Conservation (phyloP, 2,797 vertebrate genomes). For the Takifugu ocellatus region DNA sequence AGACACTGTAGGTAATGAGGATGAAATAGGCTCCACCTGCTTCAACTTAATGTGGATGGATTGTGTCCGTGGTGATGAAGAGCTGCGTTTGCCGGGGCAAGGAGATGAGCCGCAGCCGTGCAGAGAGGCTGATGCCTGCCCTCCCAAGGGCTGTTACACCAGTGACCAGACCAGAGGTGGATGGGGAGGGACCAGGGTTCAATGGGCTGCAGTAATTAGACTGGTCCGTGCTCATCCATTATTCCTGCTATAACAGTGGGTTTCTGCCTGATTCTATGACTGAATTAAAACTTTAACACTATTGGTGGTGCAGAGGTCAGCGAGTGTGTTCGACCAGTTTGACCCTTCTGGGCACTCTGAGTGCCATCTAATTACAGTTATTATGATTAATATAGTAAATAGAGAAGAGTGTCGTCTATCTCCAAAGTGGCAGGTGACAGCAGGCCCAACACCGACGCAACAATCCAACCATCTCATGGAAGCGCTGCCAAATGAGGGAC, state of each 20-base stretch:
- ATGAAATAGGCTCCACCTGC: constrained; percentile 55
- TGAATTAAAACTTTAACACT: too few species aligned
- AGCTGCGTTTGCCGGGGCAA: constrained; percentile 43
- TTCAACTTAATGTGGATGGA: constrained; percentile 66
- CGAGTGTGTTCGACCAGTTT: too few species aligned
- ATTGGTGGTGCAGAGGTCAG: too few species aligned
- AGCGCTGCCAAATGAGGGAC: too few species aligned
- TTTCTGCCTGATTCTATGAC: not conserved
- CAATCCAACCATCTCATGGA: too few species aligned
- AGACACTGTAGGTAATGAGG: constrained; percentile 44
- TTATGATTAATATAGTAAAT: not conserved
- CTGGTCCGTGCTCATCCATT: constrained; percentile 54
- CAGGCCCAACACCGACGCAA: too few species aligned
- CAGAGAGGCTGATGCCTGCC: constrained; percentile 37
- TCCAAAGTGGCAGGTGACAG: too few species aligned
- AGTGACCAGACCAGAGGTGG: constrained; percentile 42
- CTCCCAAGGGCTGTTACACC: constrained; percentile 43
- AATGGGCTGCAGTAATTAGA: constrained; percentile 60
- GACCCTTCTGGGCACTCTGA: not conserved
- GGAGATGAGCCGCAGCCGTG: constrained; percentile 34
- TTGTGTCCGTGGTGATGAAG: constrained; percentile 55
- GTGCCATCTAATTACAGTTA: not conserved
- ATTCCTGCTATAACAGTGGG: constrained; percentile 34
- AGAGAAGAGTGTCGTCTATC: too few species aligned
- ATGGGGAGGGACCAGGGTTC: constrained; percentile 28